phyloP scores from a whole-genome alignment of 92 coral and sea anemone genomes.

The Galaxea fascicularis region DNA sequence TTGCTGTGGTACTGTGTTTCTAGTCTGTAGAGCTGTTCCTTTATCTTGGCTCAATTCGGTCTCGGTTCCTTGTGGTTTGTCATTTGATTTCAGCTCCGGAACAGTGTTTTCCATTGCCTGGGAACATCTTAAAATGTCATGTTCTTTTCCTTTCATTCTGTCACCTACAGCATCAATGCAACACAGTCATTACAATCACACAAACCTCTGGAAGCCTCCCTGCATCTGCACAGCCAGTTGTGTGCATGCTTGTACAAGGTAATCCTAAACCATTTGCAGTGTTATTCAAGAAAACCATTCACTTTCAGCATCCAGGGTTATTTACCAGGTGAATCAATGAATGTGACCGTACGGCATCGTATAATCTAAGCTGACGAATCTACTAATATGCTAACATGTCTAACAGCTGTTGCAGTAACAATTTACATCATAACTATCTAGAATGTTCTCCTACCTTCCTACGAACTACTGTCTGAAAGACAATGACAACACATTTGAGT shows the following conservation, averaged over 20 bases:
- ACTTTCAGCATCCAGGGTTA: not conserved
- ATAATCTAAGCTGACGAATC: too few relatives aligned
- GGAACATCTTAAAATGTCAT: not conserved
- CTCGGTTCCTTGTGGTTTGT: not conserved
- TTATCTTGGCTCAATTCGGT: not conserved
- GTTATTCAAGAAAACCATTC: not conserved
- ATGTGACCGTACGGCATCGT: too few relatives aligned
- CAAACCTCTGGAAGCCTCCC: too few relatives aligned
- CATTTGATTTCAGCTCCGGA: not conserved
- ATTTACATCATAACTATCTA: too few relatives aligned
- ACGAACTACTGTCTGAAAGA: too few relatives aligned
- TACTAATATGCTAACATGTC: too few relatives aligned
- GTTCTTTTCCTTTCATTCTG: not conserved
- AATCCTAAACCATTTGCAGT: not conserved
- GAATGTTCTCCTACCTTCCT: too few relatives aligned
- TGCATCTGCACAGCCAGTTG: not conserved
- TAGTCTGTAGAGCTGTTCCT: not conserved
- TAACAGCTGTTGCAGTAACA: too few relatives aligned
- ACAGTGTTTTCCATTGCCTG: not conserved
- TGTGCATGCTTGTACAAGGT: not conserved
- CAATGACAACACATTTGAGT: too few relatives aligned
- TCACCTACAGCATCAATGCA: slow-evolving; percentile 25
- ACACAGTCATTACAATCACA: slow-evolving; percentile 3
- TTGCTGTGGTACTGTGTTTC: not conserved
- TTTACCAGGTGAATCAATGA: too few relatives aligned